Evolutionary conservation across 2,888 invertebrate genomes (phyloP).

Genomic region (Chaitophorus viminalis): DNA sequence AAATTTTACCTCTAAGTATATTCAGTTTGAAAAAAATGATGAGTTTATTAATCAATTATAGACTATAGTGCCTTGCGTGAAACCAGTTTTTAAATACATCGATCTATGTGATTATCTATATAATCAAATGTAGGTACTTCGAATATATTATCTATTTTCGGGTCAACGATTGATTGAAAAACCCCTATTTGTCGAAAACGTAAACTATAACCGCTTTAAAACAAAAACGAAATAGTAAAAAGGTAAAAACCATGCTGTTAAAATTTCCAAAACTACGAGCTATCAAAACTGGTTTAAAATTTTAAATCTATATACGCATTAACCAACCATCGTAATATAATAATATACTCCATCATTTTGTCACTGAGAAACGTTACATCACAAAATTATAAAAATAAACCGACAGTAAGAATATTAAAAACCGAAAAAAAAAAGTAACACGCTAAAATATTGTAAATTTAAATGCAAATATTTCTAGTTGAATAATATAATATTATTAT

Average conservation of each 20-base stretch:
- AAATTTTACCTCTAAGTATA: not conserved
- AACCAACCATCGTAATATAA: not conserved
- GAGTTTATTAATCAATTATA: conserved; percentile 42
- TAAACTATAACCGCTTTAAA: conserved; percentile 8
- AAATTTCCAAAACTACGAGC: not conserved
- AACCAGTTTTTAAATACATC: conserved; percentile 35
- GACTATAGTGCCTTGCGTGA: not conserved
- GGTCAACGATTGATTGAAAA: conserved; percentile 16
- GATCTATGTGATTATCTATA: not conserved
- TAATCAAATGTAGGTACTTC: conserved; percentile 15
- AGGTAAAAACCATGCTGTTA: not conserved
- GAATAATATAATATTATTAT: too few relatives aligned
- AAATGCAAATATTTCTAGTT: too few relatives aligned
- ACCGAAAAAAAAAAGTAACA: not conserved
- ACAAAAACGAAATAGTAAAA: not conserved
- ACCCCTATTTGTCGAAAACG: conserved; percentile 18
- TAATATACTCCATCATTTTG: too few relatives aligned
- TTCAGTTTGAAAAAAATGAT: conserved; percentile 22
- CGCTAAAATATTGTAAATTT: too few relatives aligned
- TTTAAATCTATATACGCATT: not conserved
- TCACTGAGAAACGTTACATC: not conserved
- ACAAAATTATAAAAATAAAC: not conserved
- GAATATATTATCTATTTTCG: conserved; percentile 17
- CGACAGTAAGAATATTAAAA: not conserved
- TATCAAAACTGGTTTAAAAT: conserved; percentile 5